A percentile compares a stretch with the other conserved stretches of the same genome.
Evolutionary conservation across 2,888 invertebrate species (phyloP).

Genomic region (Chloroclysta siterata): DNA sequence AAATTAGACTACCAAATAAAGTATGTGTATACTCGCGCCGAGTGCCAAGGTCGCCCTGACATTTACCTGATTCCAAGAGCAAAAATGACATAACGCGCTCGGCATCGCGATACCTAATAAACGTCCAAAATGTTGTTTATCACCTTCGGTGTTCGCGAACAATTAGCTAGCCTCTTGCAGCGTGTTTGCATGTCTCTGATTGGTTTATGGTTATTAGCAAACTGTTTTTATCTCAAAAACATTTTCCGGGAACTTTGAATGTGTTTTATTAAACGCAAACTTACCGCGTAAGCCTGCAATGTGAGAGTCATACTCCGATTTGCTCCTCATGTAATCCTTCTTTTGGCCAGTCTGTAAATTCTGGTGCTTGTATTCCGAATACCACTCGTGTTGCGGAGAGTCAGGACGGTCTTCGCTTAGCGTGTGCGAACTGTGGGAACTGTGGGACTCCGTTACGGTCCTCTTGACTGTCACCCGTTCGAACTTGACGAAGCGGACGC

Average conservation of each 20-base stretch:
- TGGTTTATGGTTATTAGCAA: slow-evolving; percentile 27
- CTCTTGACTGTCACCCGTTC: slow-evolving; percentile 88
- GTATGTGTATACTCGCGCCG: slow-evolving; percentile 55
- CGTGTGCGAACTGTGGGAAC: slow-evolving; percentile 37
- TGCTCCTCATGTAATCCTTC: slow-evolving; percentile 90
- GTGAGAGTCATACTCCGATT: slow-evolving; percentile 94
- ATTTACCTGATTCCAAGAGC: slow-evolving; percentile 51
- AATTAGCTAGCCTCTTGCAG: slow-evolving; percentile 21
- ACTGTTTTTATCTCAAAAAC: slow-evolving; percentile 14
- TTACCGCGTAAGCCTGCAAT: slow-evolving; percentile 94
- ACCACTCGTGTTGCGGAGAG: slow-evolving; percentile 80
- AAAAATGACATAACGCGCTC: slow-evolving; percentile 39
- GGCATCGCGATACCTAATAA: slow-evolving; percentile 24
- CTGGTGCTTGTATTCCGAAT: slow-evolving; percentile 78
- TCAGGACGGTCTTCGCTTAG: slow-evolving; percentile 72
- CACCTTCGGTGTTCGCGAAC: slow-evolving; percentile 32
- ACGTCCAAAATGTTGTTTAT: slow-evolving; percentile 31
- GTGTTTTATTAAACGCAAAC: slow-evolving; percentile 27
- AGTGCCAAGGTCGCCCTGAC: slow-evolving; percentile 61
- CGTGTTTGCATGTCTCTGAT: slow-evolving; percentile 26
- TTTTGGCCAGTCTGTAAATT: slow-evolving; percentile 87
- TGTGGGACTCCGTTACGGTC: slow-evolving; percentile 82
- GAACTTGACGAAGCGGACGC: slow-evolving; percentile 88
- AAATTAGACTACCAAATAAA: slow-evolving; percentile 55
- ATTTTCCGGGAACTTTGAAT: slow-evolving; percentile 17